A percentile compares a stretch with the other conserved stretches of the same genome.
Evolutionary conservation across 2,113 vertebrate species (phyloP).

Genomic region (Cranoglanis bouderius): DNA sequence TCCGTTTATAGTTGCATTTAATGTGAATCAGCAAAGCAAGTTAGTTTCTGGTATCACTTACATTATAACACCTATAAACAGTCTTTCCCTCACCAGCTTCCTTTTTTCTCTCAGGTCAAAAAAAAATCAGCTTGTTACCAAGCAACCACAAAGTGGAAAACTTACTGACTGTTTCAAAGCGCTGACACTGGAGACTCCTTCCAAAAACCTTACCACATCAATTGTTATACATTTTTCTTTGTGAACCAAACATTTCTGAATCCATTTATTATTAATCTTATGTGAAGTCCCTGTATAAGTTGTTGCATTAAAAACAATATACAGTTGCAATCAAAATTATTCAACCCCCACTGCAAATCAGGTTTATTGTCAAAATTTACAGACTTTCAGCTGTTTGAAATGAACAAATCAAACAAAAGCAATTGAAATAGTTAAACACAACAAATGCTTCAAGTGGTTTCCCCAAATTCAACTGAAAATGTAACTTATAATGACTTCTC

Average conservation of each 20-base stretch:
- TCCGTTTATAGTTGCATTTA: not conserved
- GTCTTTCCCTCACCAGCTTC: not conserved
- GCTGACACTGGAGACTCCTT: not conserved
- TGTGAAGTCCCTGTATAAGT: not conserved
- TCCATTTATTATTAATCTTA: not conserved
- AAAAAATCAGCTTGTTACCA: not conserved
- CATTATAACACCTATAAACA: not conserved
- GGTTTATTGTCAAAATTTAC: too few species aligned
- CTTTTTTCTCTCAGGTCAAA: not conserved
- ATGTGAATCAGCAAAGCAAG: not conserved
- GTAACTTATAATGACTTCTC: too few species aligned
- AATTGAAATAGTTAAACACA: too few species aligned
- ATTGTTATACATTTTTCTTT: too few species aligned
- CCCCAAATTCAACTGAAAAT: too few species aligned
- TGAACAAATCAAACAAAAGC: too few species aligned
- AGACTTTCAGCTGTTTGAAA: too few species aligned
- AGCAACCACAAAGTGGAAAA: not conserved
- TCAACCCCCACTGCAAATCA: too few species aligned
- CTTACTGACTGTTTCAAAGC: not conserved
- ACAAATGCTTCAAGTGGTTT: too few species aligned
- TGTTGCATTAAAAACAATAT: not conserved
- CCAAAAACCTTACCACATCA: not conserved
- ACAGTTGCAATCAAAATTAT: too few species aligned
- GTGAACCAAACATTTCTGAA: not conserved
- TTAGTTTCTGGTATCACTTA: not conserved